Base-by-base conservation (phyloP, 2,113 vertebrate genomes). In the Sapajus apella region DNA sequence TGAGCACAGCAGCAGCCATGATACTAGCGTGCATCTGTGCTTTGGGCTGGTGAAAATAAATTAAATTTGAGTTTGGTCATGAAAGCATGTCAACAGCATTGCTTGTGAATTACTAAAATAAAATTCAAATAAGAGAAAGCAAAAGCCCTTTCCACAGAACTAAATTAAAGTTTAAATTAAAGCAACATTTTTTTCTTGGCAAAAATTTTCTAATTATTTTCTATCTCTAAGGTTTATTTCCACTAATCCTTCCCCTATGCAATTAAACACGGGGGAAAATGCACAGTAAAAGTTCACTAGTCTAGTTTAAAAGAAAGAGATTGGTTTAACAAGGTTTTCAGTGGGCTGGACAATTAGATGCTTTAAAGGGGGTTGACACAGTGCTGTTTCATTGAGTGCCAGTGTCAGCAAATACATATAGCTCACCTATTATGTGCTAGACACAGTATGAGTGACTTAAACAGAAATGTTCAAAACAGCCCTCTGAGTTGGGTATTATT, bases 161-260 rank as follows among this genome's bases (percentile, higher is more conserved):
- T 70, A 68, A 90, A 79, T 95, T 90, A 86, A 90, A 47, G 17
- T 47, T 91, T 61, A 32, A 61, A 86, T 91, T 85, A 86, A 91
- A 79, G 76, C 56, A 93, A 50, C 73, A 50, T 86, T 86, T 27
- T 70, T 23, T 93, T 88, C 32, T 89, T 76, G 84, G 56, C 45
- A 56, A 87, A 35, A 25, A 1, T 32, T 84, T 88, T 84, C 30
- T 55, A 27, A 83, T 6, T 40, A 50, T 75, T 68, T 11, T 20
- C 32, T 40, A n/a, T 47, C 25, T 85, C 32, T 83, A 7, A 18
- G 40, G 8, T 77, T 18, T 93, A 56, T 7, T 93, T 56, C 58
- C 32, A 56, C 27, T 37, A 75, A 64, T 61, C 13, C n/a, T 55
- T 82, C 43, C 13, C 56, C 27, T 32, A 30, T 55, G 56, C 5